Evolutionary conservation across 2,888 invertebrate species (phyloP), one percentile per base, ranked within the genome.

Genomic region (Stenodema calcarata): DNA sequence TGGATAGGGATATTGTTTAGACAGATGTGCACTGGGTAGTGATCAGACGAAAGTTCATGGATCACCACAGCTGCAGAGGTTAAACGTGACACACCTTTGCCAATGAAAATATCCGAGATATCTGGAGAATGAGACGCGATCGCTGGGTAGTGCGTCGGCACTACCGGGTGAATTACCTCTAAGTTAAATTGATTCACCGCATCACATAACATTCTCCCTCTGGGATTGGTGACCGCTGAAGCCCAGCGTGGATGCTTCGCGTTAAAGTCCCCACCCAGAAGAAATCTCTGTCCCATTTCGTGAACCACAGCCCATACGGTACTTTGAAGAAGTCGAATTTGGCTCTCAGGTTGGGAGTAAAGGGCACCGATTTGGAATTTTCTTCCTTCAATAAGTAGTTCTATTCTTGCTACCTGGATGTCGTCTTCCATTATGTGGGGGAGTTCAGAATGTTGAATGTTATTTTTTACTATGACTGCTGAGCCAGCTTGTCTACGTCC

Each of bases 351-450:
- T 16, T 50, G 11, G 4, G 83, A 83, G 30, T 83, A 83, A 69
- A 83, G 69, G 7, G 83, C 69, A 3, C 83, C 83, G n/a, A 83
- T 18, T 28, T 70, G 70, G 41, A 30, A 30, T 3, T 62, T 30
- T 2, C 4, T 3, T 11, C 41, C 70, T n/a, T 18, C 3, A 6
- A 83, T n/a, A 70, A 23, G 4, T 4, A 81, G 6, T 16, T 9
- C 28, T 9, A 83, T 70, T 83, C 83, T 62, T 35, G 83, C 69
- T n/a, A 83, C 70, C 62, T 83, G 83, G 14, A n/a, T n/a, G n/a
- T 83, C 70, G 30, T 35, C 42, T 35, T 83, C 83, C 11, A 9
- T 27, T 11, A 83, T 27, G n/a, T 12, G 84, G 3, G 75, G 41
- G 9, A 84, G 84, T 75, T 84, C 84, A 11, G n/a, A n/a, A 18